Conservation (phyloP, 2,888 invertebrate species). For the Cataglyphis livida region DNA sequence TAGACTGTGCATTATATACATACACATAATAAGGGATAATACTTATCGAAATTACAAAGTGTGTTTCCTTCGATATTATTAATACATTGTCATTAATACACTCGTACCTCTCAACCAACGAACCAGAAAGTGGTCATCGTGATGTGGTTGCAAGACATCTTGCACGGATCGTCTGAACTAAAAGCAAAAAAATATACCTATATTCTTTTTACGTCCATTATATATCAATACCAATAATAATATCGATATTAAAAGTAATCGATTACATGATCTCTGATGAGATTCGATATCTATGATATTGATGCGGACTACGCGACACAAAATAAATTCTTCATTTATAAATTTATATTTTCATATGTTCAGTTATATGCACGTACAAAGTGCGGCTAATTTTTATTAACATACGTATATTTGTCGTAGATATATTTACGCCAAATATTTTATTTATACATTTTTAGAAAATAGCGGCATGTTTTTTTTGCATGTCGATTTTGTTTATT, state of each 20-base stretch:
- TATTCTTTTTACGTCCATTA: neutral
- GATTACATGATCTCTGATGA: neutral
- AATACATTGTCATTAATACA: conserved; percentile 32
- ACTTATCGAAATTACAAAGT: neutral
- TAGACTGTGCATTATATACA: neutral
- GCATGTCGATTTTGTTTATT: neutral
- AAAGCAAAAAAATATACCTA: conserved; percentile 73
- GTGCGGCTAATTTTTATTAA: neutral
- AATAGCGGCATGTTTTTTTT: neutral
- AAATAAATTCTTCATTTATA: neutral
- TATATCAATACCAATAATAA: neutral
- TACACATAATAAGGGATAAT: neutral
- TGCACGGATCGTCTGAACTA: conserved; percentile 92
- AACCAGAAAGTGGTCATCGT: conserved; percentile 92
- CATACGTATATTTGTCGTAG: too few species aligned
- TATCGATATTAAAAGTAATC: neutral
- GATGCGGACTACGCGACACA: neutral
- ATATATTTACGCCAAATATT: neutral
- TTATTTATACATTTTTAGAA: neutral
- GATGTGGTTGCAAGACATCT: conserved; percentile 90
- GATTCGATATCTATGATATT: neutral
- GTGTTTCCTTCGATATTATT: neutral
- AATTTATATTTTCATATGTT: neutral
- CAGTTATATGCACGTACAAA: neutral
- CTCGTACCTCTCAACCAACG: conserved; percentile 93